A percentile compares a stretch with the other conserved stretches of the same genome.
Conservation (phyloP, 2,888 invertebrate species). For the Trichopoda pennipes region DNA sequence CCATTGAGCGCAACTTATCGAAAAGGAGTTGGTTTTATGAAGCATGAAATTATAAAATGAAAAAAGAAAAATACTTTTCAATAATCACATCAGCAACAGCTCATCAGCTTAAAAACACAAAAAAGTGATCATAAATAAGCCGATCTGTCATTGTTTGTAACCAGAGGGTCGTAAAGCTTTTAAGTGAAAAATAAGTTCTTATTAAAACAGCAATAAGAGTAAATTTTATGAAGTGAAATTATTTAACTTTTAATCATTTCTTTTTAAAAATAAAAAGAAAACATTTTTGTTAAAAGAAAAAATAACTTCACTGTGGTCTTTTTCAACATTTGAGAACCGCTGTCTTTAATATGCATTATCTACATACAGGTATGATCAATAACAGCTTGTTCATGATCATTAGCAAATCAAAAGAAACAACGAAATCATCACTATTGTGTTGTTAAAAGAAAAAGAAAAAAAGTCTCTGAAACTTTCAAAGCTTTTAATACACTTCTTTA, state of each 20-base stretch:
- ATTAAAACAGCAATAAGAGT: too few relatives aligned
- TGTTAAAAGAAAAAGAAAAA: conserved; percentile 8
- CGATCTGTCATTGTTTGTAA: neutral
- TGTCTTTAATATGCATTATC: neutral
- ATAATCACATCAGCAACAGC: conserved; percentile 71
- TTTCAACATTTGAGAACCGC: conserved; percentile 21
- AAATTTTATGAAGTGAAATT: too few relatives aligned
- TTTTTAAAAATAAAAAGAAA: too few relatives aligned
- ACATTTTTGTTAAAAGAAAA: too few relatives aligned
- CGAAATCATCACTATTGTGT: conserved; percentile 47
- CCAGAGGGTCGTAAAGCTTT: conserved; percentile 1
- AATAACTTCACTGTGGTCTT: neutral
- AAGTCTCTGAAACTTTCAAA: conserved; percentile 30
- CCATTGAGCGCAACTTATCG: conserved; percentile 44
- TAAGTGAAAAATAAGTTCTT: too few relatives aligned
- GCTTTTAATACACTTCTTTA: too few relatives aligned
- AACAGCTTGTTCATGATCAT: conserved; percentile 76
- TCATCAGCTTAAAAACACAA: conserved; percentile 59
- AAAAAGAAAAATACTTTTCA: conserved; percentile 2
- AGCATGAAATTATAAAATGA: neutral
- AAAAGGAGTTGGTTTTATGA: neutral
- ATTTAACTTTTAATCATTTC: too few relatives aligned
- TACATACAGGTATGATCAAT: conserved; percentile 71
- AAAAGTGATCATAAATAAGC: conserved; percentile 20
- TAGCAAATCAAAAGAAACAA: conserved; percentile 69